Evolutionary conservation across 2,888 invertebrate species (phyloP).

Genomic region (Polyommatus icarus): DNA sequence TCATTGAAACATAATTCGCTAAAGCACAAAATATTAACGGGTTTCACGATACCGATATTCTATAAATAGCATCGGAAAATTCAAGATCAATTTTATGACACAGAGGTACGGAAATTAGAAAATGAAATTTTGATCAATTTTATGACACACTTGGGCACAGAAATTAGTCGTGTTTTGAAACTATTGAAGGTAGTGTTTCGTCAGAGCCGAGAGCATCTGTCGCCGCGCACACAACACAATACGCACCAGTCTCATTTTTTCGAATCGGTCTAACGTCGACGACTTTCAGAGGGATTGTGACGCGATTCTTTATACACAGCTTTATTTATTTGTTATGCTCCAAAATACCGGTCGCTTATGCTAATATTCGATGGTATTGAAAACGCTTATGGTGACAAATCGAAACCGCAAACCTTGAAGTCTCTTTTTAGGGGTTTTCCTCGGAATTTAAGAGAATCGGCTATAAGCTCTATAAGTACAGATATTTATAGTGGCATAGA

Average conservation of each 20-base stretch:
- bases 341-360: constrained; percentile 17
- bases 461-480: no score
- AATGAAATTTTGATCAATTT: no score
- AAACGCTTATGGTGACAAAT: constrained; percentile 11
- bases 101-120: background rate
- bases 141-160: background rate
- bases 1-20: background rate
- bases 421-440: background rate
- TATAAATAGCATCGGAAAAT: background rate
- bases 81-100: background rate
- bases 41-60: background rate
- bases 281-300: constrained; percentile 40
- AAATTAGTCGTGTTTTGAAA: background rate
- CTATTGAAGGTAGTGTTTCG: background rate
- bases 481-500: no score
- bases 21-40: background rate
- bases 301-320: constrained; percentile 30
- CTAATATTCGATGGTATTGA: constrained; percentile 15
- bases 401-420: constrained; percentile 2
- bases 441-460: no score
- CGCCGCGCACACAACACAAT: constrained; percentile 32
- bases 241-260: constrained; percentile 49
- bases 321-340: constrained; percentile 42
- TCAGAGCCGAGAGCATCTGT: background rate
- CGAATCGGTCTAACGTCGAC: constrained; percentile 40